Base-by-base conservation (phyloP, 2,888 invertebrate species). In the Melanchra persicariae region DNA sequence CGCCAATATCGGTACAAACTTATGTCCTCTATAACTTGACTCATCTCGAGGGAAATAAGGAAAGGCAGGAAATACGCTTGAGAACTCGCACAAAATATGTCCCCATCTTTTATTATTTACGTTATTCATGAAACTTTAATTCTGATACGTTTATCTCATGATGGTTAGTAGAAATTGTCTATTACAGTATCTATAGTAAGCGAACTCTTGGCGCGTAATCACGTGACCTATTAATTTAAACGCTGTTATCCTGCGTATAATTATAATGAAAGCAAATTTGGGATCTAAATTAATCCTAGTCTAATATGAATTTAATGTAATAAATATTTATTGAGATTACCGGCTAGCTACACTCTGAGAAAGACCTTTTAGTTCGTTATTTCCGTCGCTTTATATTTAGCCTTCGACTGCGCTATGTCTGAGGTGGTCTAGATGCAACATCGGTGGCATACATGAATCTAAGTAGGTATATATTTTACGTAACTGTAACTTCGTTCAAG, bases 41-140 rank as follows among this genome's bases (percentile, higher is more conserved):
- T 92, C 90, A 92, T 92, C 95, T 92, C 95, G 17, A 80, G 95
- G 95, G 95, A 95, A 95, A 95, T 95, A 95, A 94, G 93, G 91
- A 87, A 92, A 93, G 92, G 93, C 92, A 91, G 91, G 91, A 92
- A 93, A 93, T 92, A 91, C 92, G 91, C 91, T 88, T 88, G 92
- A 92, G 92, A 92, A 90, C 91, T 91, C 89, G 88, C 85, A 89
- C 91, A 93, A 94, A 94, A 93, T 94, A 94, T 92, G 90, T 92
- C 89, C 88, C 87, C 88, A 87, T 91, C 86, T 92, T 92, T 91
- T 93, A 91, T 89, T 91, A 91, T 90, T 90, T 89, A 89, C 86
- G 85, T 75, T 84, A 85, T 88, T 84, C 86, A 88, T 85, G 87
- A 85, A 88, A 87, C 86, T 88, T 88, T 90, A 90, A 90, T 90